Conservation (phyloP, 2,113 vertebrate genomes). For the Ahaetulla prasina region DNA sequence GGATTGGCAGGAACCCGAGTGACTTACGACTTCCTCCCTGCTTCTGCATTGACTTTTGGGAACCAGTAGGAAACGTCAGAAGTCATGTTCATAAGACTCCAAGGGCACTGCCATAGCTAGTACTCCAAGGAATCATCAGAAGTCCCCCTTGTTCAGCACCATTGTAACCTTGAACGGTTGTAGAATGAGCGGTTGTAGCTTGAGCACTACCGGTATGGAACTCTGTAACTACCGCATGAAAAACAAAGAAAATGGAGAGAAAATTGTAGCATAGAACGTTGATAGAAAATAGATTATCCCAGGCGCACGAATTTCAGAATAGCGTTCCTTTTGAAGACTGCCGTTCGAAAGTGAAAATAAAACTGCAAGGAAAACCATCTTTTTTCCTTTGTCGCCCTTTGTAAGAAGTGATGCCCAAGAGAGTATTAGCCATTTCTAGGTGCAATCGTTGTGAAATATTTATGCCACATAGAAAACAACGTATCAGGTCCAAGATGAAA, state of each 20-base stretch:
- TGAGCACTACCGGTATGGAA: not conserved
- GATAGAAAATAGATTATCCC: not conserved
- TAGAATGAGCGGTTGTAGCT: not conserved
- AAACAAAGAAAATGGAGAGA: not conserved
- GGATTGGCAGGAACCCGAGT: not conserved
- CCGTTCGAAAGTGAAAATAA: not conserved
- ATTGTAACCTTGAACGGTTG: not conserved
- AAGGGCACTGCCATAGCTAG: not conserved
- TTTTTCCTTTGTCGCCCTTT: not conserved
- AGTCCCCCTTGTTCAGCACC: not conserved
- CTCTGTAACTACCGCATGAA: not conserved
- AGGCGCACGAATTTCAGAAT: not conserved
- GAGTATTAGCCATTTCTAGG: not conserved
- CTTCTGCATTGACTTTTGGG: not conserved
- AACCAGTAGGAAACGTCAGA: not conserved
- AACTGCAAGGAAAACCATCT: not conserved
- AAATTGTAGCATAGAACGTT: not conserved
- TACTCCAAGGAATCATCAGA: not conserved
- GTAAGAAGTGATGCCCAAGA: not conserved
- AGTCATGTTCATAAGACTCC: not conserved
- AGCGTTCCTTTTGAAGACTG: not conserved
- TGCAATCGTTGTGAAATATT: not conserved
- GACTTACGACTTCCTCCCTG: not conserved
- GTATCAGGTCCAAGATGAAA: not conserved
- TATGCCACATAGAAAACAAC: not conserved